Percentiles rank a stretch among this genome's conserved stretches.
Evolutionary conservation across 2,888 invertebrate species (phyloP).

Genomic region (Euzetes globulus): DNA sequence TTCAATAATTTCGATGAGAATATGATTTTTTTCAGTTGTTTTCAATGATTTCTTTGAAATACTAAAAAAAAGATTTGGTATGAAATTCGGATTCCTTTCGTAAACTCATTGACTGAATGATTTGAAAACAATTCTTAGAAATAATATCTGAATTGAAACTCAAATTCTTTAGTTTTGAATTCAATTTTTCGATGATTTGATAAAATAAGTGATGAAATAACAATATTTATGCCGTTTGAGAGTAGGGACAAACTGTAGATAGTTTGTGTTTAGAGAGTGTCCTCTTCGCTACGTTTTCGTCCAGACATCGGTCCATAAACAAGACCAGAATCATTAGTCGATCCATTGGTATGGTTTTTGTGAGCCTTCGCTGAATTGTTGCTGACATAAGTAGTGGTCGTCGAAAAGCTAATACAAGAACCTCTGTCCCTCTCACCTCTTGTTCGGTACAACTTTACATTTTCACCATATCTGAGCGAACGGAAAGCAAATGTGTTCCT

Average conservation of each 20-base stretch:
- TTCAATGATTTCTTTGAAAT: too few relatives aligned
- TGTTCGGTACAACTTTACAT: conserved; percentile 37
- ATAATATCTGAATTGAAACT: too few relatives aligned
- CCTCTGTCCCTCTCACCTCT: conserved; percentile 37
- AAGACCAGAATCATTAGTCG: not conserved
- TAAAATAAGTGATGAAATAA: not conserved
- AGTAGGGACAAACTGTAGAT: not conserved
- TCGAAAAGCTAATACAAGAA: conserved; percentile 39
- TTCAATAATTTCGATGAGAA: too few relatives aligned
- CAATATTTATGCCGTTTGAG: not conserved
- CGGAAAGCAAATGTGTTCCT: conserved; percentile 36
- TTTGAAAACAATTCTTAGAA: too few relatives aligned
- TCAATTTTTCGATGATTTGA: too few relatives aligned
- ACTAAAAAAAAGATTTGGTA: too few relatives aligned
- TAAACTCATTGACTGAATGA: too few relatives aligned
- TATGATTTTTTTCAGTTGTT: too few relatives aligned
- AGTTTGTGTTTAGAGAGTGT: not conserved
- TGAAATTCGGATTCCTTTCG: too few relatives aligned
- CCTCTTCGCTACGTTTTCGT: not conserved
- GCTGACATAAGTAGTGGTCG: conserved; percentile 36
- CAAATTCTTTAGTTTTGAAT: too few relatives aligned
- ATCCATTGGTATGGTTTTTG: not conserved
- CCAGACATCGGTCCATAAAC: not conserved
- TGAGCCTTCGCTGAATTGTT: not conserved
- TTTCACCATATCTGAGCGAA: conserved; percentile 36